Percentiles rank a stretch among this genome's conserved stretches.
Conservation (phyloP, 2,888 invertebrate genomes). For the Spodoptera picta region DNA sequence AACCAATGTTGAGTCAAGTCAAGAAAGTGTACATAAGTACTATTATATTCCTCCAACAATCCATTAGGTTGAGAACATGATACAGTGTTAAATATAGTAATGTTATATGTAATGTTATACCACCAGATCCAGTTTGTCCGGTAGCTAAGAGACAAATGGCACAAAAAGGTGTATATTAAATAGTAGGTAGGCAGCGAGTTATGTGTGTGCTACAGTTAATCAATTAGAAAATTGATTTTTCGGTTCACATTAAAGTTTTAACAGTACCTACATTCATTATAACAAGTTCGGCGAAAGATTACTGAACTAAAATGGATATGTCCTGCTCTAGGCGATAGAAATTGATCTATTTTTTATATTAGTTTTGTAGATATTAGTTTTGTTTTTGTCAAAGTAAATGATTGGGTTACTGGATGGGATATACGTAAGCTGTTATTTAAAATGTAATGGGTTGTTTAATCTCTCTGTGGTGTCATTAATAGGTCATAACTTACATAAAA, state of each 20-base stretch:
- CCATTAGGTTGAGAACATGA: no score
- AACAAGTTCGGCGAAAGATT: conserved; percentile 40
- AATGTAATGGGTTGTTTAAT: not conserved
- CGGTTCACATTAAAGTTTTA: conserved; percentile 17
- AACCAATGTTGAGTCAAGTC: no score
- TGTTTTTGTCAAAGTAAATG: conserved; percentile 8
- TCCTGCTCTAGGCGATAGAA: conserved; percentile 19
- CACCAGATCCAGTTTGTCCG: conserved; percentile 5
- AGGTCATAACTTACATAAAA: no score
- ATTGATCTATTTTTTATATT: conserved; percentile 7
- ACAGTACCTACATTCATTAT: conserved; percentile 11
- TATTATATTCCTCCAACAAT: no score
- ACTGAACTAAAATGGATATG: conserved; percentile 8
- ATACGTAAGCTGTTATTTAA: conserved; percentile 13
- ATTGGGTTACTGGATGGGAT: conserved; percentile 7
- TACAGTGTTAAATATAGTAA: no score
- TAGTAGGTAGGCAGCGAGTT: conserved; percentile 7
- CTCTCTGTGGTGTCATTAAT: no score
- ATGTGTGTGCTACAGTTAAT: conserved; percentile 34
- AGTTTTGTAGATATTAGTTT: no score
- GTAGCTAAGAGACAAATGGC: conserved; percentile 9
- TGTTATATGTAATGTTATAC: no score
- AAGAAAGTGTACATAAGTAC: no score
- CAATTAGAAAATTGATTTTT: conserved; percentile 45
- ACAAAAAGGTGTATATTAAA: conserved; percentile 38